phyloP scores from a whole-genome alignment of 2,888 invertebrate species.

The Ecliptopera silaceata region DNA sequence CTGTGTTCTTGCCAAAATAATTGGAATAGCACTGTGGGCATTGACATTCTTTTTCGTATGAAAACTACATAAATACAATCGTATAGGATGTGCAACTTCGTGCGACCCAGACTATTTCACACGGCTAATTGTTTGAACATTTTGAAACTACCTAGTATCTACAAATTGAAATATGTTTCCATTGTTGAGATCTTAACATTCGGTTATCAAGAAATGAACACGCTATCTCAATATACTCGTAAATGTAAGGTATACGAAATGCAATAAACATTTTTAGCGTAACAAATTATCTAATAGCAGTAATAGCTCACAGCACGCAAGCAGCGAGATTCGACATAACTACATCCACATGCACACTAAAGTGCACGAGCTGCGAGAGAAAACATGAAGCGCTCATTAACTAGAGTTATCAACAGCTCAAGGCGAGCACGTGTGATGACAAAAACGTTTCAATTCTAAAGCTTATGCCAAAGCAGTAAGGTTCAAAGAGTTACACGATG shows the following conservation, averaged over 20 bases:
- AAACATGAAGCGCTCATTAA: conserved; percentile 53
- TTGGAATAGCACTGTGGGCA: conserved; percentile 72
- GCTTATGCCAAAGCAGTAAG: conserved; percentile 27
- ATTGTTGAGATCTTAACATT: conserved; percentile 3
- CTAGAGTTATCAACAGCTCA: conserved; percentile 54
- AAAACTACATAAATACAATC: conserved; percentile 24
- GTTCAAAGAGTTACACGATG: conserved; percentile 20
- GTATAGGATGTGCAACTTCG: conserved; percentile 18
- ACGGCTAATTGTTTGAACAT: conserved; percentile 18
- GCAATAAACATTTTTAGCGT: conserved; percentile 1
- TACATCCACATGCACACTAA: conserved; percentile 16
- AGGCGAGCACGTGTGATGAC: conserved; percentile 56
- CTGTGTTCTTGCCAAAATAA: conserved; percentile 76
- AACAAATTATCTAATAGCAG: conserved; percentile 12
- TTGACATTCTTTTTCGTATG: conserved; percentile 40
- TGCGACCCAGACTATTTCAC: conserved; percentile 29
- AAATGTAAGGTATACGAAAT: conserved; percentile 2
- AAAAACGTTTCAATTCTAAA: conserved; percentile 14
- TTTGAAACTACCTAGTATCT: conserved; percentile 6
- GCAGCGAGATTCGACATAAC: conserved; percentile 6
- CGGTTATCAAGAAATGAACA: not conserved
- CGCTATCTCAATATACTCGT: not conserved
- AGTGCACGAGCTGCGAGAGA: conserved; percentile 29
- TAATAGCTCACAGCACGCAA: conserved; percentile 9
- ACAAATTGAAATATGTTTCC: conserved; percentile 3